Conservation (phyloP, 2,888 invertebrate species). For the Drosophila anomalata region DNA sequence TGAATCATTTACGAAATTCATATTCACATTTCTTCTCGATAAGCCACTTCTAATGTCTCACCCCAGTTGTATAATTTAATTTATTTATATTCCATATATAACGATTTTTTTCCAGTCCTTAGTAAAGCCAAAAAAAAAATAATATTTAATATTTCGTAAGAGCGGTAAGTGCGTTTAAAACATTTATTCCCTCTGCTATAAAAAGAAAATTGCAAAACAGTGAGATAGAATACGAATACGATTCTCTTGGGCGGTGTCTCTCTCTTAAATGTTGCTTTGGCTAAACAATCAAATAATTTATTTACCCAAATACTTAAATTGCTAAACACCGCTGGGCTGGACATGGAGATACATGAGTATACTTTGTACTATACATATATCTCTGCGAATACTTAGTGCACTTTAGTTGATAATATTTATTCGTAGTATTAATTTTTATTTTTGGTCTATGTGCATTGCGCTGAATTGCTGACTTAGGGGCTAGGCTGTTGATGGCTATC, state of each 20-base stretch:
- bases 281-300: conserved; percentile 22
- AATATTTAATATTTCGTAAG: conserved; percentile 2
- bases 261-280: conserved; percentile 43
- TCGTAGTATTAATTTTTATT: conserved; percentile 32
- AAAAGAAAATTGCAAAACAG: conserved; percentile 14
- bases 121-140: conserved; percentile 4
- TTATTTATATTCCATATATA: conserved; percentile 7
- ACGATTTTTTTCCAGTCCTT: conserved; percentile 31
- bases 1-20: conserved; percentile 52
- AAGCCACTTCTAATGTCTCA: conserved; percentile 7
- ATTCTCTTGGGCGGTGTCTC: conserved; percentile 25
- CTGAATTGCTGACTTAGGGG: conserved; percentile 33
- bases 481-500: conserved; percentile 23
- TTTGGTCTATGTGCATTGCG: conserved; percentile 52
- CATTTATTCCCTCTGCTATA: conserved; percentile 33
- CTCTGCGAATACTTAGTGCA: conserved; percentile 35
- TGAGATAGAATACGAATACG: conserved; percentile 2
- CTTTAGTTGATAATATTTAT: conserved; percentile 43
- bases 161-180: conserved; percentile 44
- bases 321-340: conserved; percentile 34
- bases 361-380: background rate
- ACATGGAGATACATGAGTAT: conserved; percentile 10
- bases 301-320: conserved; percentile 8
- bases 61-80: conserved; percentile 3
- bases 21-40: conserved; percentile 16